Evolutionary conservation across 2,888 invertebrate species (phyloP).

Genomic region (Stenodera caucasica): DNA sequence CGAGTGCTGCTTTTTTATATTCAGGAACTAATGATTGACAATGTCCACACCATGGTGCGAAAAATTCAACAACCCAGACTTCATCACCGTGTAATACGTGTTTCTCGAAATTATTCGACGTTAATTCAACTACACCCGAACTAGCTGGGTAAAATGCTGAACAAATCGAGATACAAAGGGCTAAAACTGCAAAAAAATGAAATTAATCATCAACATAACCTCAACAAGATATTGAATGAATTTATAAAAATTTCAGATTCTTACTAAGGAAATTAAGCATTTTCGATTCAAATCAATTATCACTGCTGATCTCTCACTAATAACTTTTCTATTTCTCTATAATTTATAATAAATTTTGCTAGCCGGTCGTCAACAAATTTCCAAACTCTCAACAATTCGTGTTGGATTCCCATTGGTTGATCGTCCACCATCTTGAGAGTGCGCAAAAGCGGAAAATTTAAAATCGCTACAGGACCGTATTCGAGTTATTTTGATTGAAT

Average conservation of each 20-base stretch:
- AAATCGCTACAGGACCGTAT: neutral
- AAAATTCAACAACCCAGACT: conserved; percentile 96
- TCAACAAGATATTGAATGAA: neutral
- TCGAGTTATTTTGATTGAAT: neutral
- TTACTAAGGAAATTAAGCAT: conserved; percentile 21
- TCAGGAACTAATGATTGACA: conserved; percentile 90
- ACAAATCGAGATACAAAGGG: conserved; percentile 46
- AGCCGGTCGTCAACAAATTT: neutral
- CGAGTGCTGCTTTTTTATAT: conserved; percentile 90
- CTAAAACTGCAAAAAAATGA: conserved; percentile 35
- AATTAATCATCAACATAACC: conserved; percentile 19
- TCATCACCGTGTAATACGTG: conserved; percentile 81
- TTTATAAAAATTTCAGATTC: neutral
- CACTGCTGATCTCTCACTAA: neutral
- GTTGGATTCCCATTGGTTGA: neutral
- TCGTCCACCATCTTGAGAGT: neutral
- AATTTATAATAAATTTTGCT: neutral
- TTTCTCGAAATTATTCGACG: conserved; percentile 83
- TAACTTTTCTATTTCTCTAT: neutral
- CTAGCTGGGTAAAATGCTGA: conserved; percentile 67
- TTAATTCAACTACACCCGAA: conserved; percentile 83
- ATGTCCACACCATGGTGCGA: conserved; percentile 95
- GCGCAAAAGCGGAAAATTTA: neutral
- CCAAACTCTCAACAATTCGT: neutral
- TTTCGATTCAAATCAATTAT: neutral